These are phyloP conservation scores for Xenopus laevis DNA, from an alignment of 2,113 vertebrate genomes.

Conservation along the genomic window DNA sequence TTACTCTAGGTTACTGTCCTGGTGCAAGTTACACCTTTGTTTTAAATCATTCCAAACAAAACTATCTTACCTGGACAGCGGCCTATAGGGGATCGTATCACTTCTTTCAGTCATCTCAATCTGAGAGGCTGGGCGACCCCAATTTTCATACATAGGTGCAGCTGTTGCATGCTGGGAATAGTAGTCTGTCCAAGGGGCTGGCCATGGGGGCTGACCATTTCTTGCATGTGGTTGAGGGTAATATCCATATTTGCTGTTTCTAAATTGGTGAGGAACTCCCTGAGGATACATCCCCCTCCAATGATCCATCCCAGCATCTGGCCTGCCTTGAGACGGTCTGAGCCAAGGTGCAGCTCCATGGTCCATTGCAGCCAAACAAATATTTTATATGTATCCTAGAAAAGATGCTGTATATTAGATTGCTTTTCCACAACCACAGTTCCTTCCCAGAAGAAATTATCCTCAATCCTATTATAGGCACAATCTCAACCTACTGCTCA, in stretches of 20 bases:
- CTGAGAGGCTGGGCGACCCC: neutral
- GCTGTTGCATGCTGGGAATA: neutral
- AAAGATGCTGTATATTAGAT: no score
- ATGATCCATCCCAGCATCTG: neutral
- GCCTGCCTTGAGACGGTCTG: constrained; percentile 35
- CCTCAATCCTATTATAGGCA: no score
- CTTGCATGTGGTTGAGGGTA: constrained; percentile 32
- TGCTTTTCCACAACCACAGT: no score
- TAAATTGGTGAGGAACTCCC: neutral
- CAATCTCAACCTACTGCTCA: no score
- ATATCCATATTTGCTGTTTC: constrained; percentile 43
- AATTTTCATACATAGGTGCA: neutral
- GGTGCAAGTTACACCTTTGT: no score
- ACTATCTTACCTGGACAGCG: constrained; percentile 56
- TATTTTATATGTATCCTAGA: no score
- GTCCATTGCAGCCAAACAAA: constrained; percentile 54
- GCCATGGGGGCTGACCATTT: constrained; percentile 41
- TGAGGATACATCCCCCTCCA: neutral
- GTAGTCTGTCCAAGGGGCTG: neutral
- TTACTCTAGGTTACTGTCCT: no score
- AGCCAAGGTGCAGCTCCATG: constrained; percentile 8
- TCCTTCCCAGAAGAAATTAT: no score
- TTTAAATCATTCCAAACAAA: neutral
- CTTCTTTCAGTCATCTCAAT: constrained; percentile 12
- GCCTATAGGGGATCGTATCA: constrained; percentile 1